A percentile compares a stretch with the other conserved stretches of the same genome.
Evolutionary conservation across 2,113 vertebrate species (phyloP).

Genomic region (Geococcyx californianus): DNA sequence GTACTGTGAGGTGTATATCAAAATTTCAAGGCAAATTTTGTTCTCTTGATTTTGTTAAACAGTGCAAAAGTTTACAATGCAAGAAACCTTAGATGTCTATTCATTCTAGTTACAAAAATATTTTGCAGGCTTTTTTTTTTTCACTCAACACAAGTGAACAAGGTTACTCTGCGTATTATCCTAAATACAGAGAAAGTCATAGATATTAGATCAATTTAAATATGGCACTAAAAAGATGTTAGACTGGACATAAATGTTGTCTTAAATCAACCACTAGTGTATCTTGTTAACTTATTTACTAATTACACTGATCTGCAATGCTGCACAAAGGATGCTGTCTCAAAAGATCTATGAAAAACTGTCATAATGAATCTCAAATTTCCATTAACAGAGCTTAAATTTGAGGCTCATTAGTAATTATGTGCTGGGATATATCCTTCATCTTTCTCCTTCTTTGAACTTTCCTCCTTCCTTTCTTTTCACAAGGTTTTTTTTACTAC

Average conservation of each 20-base stretch:
- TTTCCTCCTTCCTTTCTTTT: background rate
- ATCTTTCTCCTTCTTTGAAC: background rate
- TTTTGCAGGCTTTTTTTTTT: background rate
- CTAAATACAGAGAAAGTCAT: background rate
- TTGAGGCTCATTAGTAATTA: background rate
- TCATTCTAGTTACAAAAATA: background rate
- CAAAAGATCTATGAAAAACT: background rate
- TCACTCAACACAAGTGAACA: background rate
- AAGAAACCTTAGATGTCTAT: conserved; percentile 38
- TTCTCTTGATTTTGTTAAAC: conserved; percentile 35
- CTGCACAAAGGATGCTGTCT: background rate
- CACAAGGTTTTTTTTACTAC: background rate
- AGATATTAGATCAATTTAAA: background rate
- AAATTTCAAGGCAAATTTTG: conserved; percentile 55
- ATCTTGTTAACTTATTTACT: background rate
- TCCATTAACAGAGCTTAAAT: background rate
- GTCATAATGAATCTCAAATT: background rate
- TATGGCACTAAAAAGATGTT: background rate
- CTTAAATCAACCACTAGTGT: background rate
- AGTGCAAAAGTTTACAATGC: conserved; percentile 19
- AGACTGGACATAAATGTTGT: background rate
- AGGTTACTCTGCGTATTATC: background rate
- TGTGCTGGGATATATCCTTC: background rate
- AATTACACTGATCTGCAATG: background rate
- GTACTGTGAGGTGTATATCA: conserved; percentile 31